phyloP scores from a whole-genome alignment of 2,888 invertebrate species.

The Aphodius sticticus region DNA sequence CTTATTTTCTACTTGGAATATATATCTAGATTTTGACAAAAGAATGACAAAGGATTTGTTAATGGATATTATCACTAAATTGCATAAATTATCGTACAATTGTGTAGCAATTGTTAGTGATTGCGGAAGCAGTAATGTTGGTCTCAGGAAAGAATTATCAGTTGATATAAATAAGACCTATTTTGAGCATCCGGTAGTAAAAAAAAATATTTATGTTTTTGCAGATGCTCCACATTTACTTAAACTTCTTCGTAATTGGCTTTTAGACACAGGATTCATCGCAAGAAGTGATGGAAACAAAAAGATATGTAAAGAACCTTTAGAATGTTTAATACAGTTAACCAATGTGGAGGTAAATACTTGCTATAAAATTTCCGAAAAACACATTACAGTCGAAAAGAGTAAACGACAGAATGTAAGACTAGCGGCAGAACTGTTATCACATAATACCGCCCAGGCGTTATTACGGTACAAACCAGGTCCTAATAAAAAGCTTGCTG shows the following conservation, averaged over 20 bases:
- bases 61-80: slow-evolving; percentile 37
- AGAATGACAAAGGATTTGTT: slow-evolving; percentile 47
- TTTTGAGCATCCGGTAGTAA: slow-evolving; percentile 41
- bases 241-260: slow-evolving; percentile 16
- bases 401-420: slow-evolving; percentile 16
- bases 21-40: slow-evolving; percentile 47
- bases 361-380: slow-evolving; percentile 13
- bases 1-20: slow-evolving; percentile 43
- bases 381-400: slow-evolving; percentile 12
- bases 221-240: slow-evolving; percentile 39
- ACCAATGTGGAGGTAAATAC: slow-evolving; percentile 17
- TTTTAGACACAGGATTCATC: slow-evolving; percentile 13
- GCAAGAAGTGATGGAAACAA: neutral
- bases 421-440: slow-evolving; percentile 21
- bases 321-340: slow-evolving; percentile 5
- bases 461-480: slow-evolving; percentile 19
- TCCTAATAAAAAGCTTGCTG: slow-evolving; percentile 6
- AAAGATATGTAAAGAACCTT: slow-evolving; percentile 13
- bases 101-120: slow-evolving; percentile 48
- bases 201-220: slow-evolving; percentile 41
- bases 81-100: slow-evolving; percentile 43
- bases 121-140: slow-evolving; percentile 46
- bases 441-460: neutral
- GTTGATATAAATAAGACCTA: slow-evolving; percentile 41
- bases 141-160: slow-evolving; percentile 45